A percentile compares a stretch with the other conserved stretches of the same genome.
These are phyloP conservation scores for Tretioscincus oriximinensis DNA, from an alignment of 2,113 vertebrate genomes.

Conservation along the genomic window DNA sequence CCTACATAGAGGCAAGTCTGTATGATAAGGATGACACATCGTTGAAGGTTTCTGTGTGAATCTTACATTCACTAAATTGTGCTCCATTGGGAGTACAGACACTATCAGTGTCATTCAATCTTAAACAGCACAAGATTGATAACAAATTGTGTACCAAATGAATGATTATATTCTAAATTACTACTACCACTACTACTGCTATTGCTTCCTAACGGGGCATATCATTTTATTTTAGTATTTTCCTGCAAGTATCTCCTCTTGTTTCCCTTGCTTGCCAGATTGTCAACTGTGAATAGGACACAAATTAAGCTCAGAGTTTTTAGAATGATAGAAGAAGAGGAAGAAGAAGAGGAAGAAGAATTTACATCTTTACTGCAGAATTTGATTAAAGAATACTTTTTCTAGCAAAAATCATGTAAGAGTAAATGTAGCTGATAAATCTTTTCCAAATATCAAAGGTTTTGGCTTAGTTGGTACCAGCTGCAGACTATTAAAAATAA, in stretches of 20 bases:
- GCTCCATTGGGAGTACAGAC: too few relatives aligned
- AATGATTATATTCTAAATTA: not conserved
- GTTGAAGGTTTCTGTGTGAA: too few relatives aligned
- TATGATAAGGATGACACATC: too few relatives aligned
- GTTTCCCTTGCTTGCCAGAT: not conserved
- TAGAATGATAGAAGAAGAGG: not conserved
- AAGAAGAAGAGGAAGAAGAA: too few relatives aligned
- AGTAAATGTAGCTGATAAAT: slow-evolving; percentile 8
- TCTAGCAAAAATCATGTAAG: slow-evolving; percentile 10
- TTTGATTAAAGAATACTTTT: slow-evolving; percentile 22
- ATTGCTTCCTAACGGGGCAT: not conserved
- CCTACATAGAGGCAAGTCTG: too few relatives aligned
- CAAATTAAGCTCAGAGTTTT: not conserved
- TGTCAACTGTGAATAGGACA: not conserved
- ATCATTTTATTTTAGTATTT: not conserved
- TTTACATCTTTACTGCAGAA: not conserved
- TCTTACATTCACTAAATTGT: too few relatives aligned
- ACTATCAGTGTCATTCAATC: too few relatives aligned
- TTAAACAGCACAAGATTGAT: too few relatives aligned
- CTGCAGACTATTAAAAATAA: slow-evolving; percentile 15
- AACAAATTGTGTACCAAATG: too few relatives aligned
- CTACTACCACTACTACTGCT: not conserved
- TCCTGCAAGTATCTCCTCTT: not conserved
- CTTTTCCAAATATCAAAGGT: not conserved
- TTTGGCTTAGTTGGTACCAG: slow-evolving; percentile 6